Conservation (phyloP, 2,797 vertebrate species). For the Hoplostethus atlanticus region DNA sequence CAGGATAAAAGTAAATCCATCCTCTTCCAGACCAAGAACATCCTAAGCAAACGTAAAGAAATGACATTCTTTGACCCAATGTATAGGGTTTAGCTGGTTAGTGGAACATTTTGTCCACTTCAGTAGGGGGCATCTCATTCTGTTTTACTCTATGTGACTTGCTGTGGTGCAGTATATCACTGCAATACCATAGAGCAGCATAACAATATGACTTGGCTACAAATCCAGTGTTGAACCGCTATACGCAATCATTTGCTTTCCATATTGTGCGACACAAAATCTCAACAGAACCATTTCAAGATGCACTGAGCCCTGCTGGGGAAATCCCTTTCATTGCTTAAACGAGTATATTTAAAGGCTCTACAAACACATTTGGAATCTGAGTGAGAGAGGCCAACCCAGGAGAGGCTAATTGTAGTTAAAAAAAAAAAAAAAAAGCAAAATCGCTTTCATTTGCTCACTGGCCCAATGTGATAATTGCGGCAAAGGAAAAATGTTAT, state of each 20-base stretch:
- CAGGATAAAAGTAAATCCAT: constrained; percentile 49
- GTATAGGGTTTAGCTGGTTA: constrained; percentile 5
- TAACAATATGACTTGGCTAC: constrained; percentile 1
- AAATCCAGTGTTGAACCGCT: background rate
- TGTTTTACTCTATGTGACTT: background rate
- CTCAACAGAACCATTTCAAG: background rate
- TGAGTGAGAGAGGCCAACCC: constrained; percentile 35
- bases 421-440: constrained; percentile 1
- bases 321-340: constrained; percentile 10
- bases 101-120: constrained; percentile 1
- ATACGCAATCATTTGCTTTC: background rate
- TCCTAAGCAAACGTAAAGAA: constrained; percentile 60
- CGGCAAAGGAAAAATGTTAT: constrained; percentile 68
- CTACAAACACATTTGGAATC: constrained; percentile 59
- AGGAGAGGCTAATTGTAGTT: constrained; percentile 52
- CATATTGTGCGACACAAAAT: background rate
- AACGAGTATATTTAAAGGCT: constrained; percentile 36
- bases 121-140: constrained; percentile 1
- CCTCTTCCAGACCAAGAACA: constrained; percentile 76
- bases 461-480: constrained; percentile 64
- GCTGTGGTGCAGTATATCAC: constrained; percentile 8
- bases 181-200: constrained; percentile 2
- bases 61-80: constrained; percentile 16
- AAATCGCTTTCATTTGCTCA: constrained; percentile 50
- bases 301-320: background rate